Evolutionary conservation across 2,888 invertebrate species (phyloP).

Genomic region (Acanthacorydalis orientalis): DNA sequence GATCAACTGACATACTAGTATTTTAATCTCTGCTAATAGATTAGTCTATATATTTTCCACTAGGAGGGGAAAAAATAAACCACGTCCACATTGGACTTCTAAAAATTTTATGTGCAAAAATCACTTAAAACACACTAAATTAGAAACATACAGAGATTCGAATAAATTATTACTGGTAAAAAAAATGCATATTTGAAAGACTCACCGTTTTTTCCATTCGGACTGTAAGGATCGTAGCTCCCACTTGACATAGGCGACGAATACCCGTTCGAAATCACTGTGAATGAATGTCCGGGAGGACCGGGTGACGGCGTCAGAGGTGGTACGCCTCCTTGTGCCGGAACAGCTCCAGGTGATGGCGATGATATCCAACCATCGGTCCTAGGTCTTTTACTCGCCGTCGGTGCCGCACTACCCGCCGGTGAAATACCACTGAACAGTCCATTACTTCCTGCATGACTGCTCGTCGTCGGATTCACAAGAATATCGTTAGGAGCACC

Average conservation of each 20-base stretch:
- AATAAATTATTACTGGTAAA: no score
- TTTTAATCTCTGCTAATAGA: no score
- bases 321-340: slow-evolving; percentile 32
- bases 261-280: slow-evolving; percentile 54
- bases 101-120: no score
- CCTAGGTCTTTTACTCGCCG: slow-evolving; percentile 34
- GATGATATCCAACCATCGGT: slow-evolving; percentile 48
- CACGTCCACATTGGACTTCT: no score
- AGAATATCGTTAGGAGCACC: slow-evolving; percentile 11
- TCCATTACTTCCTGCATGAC: slow-evolving; percentile 7
- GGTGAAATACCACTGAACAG: slow-evolving; percentile 8
- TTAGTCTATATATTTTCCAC: no score
- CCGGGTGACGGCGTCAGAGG: slow-evolving; percentile 51
- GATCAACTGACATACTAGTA: no score
- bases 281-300: slow-evolving; percentile 33
- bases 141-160: no score
- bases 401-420: slow-evolving; percentile 17
- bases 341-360: slow-evolving; percentile 36
- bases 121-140: no score
- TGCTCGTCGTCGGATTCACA: slow-evolving; percentile 11
- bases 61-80: neutral
- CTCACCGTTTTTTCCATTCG: slow-evolving; percentile 78
- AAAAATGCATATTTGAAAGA: no score
- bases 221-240: slow-evolving; percentile 82
- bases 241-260: slow-evolving; percentile 73